Base-by-base conservation (phyloP, 2,113 vertebrate species). In the Mionectes macconnelli region DNA sequence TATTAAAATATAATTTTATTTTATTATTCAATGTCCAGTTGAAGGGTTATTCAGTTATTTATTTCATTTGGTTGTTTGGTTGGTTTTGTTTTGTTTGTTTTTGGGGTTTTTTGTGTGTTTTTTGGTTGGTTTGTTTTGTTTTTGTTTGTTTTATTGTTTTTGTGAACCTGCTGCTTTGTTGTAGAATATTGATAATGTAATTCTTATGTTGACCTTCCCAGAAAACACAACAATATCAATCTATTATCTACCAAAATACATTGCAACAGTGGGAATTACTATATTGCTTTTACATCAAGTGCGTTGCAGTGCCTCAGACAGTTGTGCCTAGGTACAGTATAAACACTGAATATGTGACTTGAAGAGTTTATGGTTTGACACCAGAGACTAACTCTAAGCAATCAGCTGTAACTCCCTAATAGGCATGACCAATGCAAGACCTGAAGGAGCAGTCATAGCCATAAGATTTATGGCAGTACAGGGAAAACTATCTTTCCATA, bases 1-100 rank as follows among this genome's bases (percentile, higher is more conserved):
- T 93, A 88, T 84, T 80, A 93, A 96, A 95, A 90, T 80, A 93
- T 76, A 91, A 50, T 78, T 93, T 80, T 92, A 74, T 86, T 88
- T 91, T 90, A 20, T 63, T 90, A 52, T 74, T 82, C 47, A 69
- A 33, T 44, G 84, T 75, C 79, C 72, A 70, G 7, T 18, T 75
- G 44, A 77, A 88, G 18, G 7, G 10, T 52, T 66, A 12, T 33
- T 88, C 21, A n/a, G 42, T 39, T 74, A 80, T 64, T 79, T 94
- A 22, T 82, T 91, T 7, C 7, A 14, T 47, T 68, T 35, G 15
- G 39, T 50, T 50, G 28, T 6, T 19, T 28, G 5, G 22, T 69
- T 33, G 5, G 28, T 33, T 28, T 44, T 19, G 44, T 19, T 20
- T 19, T 44, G 84, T n/a, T n/a, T n/a, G n/a, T 23, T 22, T 56